Base-by-base conservation (phyloP, 2,113 vertebrate species). In the Poecilia latipinna region DNA sequence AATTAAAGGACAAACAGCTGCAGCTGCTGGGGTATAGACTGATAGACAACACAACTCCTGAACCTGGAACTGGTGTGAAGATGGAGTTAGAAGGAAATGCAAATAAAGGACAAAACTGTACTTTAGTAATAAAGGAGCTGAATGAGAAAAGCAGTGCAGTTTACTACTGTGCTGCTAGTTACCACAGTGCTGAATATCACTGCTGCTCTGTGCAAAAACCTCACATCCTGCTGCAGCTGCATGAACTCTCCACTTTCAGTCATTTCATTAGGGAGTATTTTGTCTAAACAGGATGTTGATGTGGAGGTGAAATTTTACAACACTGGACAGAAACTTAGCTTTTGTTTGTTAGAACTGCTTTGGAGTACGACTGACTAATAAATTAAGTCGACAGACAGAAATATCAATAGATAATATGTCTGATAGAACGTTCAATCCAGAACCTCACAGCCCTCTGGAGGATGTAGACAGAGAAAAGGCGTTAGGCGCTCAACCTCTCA, bases 11-110 rank as follows among this genome's bases (percentile, higher is more conserved):
- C 31, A 37, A 6, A 1, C 39, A 62, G 8, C 29, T 86, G 0
- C 61, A 75, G 3, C 19, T 90, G 1, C 75, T 91, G 2, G 90
- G 90, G 65, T 83, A 80, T 68, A n/a, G n/a, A n/a, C n/a, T n/a
- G n/a, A n/a, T n/a, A 12, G 29, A 0, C 6, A 19, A 3, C 0
- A 8, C 7, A 19, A 8, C 33, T 48, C 33, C 39, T 26, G 77
- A 79, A 32, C 24, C 22, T 39, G 26, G 69, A 65, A 10, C 57
- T 33, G 10, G 31, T 0, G 77, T 88, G 28, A 54, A 12, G 1
- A 69, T 86, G 37, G 61, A 17, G 1, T 72, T 86, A 0, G 10
- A 33, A 0, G 87, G 87, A 1, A 28, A 0, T 26, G 81, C 74
- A 54, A 1, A 61, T 1, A 54, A 74, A 76, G 62, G 1, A 3